These are phyloP conservation scores for Zosterops borbonicus DNA, from an alignment of 2,113 vertebrate genomes.

Conservation along the genomic window DNA sequence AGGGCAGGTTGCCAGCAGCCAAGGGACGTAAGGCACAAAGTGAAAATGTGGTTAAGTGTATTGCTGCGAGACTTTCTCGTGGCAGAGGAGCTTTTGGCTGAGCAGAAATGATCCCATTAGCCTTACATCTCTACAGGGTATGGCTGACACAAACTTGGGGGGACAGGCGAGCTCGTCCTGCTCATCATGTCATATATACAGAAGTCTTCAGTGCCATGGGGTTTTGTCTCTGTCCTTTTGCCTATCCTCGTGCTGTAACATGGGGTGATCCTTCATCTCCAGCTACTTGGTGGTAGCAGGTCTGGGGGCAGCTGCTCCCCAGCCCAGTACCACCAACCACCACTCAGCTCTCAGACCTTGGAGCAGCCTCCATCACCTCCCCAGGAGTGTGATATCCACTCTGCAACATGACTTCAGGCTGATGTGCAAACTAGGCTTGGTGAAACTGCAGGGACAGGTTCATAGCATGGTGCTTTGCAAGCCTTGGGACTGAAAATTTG, in stretches of 20 bases:
- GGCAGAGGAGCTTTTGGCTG: not conserved
- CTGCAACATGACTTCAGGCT: not conserved
- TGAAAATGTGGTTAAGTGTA: not conserved
- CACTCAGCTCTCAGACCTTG: not conserved
- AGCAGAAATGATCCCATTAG: not conserved
- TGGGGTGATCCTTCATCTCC: not conserved
- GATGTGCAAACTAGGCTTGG: not conserved
- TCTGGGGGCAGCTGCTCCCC: not conserved
- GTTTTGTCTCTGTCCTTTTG: not conserved
- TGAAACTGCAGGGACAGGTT: not conserved
- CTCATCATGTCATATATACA: not conserved
- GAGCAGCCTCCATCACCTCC: not conserved
- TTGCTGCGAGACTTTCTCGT: not conserved
- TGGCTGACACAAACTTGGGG: not conserved
- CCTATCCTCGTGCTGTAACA: fast-evolving
- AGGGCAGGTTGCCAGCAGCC: not conserved
- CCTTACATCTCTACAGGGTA: not conserved
- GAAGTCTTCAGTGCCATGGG: not conserved
- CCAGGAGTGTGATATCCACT: not conserved
- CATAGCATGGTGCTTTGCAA: not conserved
- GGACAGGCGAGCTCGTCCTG: not conserved
- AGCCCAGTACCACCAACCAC: not conserved
- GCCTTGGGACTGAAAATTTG: not conserved
- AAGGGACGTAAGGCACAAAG: not conserved
- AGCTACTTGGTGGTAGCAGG: not conserved